Percentiles rank a stretch among this genome's conserved stretches.
Conservation (phyloP, 2,888 invertebrate species). For the Sinelater perroti region DNA sequence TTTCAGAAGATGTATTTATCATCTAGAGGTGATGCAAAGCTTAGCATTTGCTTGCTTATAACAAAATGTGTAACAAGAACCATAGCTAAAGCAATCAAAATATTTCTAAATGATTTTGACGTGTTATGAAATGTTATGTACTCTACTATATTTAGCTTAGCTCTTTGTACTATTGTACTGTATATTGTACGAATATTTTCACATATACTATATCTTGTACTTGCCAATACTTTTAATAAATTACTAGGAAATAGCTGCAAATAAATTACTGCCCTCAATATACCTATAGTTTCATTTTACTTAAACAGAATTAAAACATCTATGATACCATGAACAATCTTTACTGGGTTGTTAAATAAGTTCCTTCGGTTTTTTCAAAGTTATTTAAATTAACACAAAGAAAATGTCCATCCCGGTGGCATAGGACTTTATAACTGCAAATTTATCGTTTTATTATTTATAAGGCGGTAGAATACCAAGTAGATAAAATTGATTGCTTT, state of each 20-base stretch:
- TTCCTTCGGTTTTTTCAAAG: too few species aligned
- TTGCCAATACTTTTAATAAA: conserved; percentile 61
- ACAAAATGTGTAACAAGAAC: conserved; percentile 26
- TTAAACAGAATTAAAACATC: too few species aligned
- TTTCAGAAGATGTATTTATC: conserved; percentile 21
- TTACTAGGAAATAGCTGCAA: conserved; percentile 51
- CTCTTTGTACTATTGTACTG: conserved; percentile 59
- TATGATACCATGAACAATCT: too few species aligned
- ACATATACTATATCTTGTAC: conserved; percentile 57
- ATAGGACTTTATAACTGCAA: too few species aligned
- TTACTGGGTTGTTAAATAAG: too few species aligned
- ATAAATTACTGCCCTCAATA: too few species aligned
- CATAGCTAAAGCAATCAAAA: conserved; percentile 41
- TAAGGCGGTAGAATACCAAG: too few species aligned
- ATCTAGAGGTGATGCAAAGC: conserved; percentile 40
- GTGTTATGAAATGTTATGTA: conserved; percentile 50
- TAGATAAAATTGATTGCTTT: too few species aligned
- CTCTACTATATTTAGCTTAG: conserved; percentile 54
- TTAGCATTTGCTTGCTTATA: conserved; percentile 51
- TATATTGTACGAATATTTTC: conserved; percentile 56
- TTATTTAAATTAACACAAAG: too few species aligned
- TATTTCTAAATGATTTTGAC: conserved; percentile 42
- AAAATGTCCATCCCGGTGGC: too few species aligned
- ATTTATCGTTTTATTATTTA: too few species aligned
- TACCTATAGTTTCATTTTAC: too few species aligned